Base-by-base conservation (phyloP, 1,140 invertebrate genomes). In the Papilio machaon region DNA sequence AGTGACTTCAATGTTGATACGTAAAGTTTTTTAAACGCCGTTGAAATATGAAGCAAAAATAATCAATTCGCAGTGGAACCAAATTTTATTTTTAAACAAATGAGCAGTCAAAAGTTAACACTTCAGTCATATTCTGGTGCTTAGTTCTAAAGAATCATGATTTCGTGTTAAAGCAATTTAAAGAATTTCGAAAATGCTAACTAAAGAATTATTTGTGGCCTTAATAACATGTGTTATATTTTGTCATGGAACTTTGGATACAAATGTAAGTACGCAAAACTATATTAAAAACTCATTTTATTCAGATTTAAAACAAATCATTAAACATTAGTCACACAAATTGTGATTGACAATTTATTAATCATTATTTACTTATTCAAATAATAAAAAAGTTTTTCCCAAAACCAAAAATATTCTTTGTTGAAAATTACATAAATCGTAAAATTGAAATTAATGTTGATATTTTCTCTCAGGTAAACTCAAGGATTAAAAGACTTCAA, bases 31-130 rank as follows among this genome's bases (percentile, higher is more conserved):
- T n/a, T 58, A 7, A 58, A 58, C n/a, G 5, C 1, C n/a, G 17
- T 58, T 58, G 13, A 67, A 35, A 67, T 6, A 35, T 15, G 35
- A 67, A 30, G 23, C 23, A 67, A 35, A 70, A 70, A 30, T 15
- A 70, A 70, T 35, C 13, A 3, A 70, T 70, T 70, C 7, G 13
- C 2, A 2, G 30, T 35, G 6, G 64, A 70, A 35, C 13, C 13
- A 64, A 70, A 70, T 5, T 35, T 70, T 70, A n/a, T 70, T 70
- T 64, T 11, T 70, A 35, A 70, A 70, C 64, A 70, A 35, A 64
- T 13, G 9, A 64, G 2, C 11, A 30, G 23, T 5, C 6, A 1
- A 35, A 17, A 17, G 4, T 60, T 6, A 7, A 11, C 13, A 67
- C 35, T 30, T 30, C 11, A 67, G 60, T 35, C 5, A 38, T 70